A percentile compares a stretch with the other conserved stretches of the same genome.
Conservation (phyloP, 2,888 invertebrate species). For the Tethea ocularis region DNA sequence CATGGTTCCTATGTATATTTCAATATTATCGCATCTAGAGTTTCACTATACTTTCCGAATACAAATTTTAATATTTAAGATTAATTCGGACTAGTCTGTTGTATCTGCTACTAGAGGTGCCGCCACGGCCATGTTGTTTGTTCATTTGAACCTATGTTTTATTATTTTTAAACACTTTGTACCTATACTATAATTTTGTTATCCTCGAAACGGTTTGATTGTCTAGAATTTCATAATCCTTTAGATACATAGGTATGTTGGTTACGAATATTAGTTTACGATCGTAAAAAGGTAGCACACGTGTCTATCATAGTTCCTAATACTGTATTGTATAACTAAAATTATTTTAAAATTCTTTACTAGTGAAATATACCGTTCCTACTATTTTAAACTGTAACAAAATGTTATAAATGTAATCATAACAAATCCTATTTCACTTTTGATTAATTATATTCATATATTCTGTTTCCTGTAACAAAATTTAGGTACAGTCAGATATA, state of each 20-base stretch:
- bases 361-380: slow-evolving; percentile 83
- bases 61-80: slow-evolving; percentile 84
- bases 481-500: slow-evolving; percentile 41
- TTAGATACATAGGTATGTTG: slow-evolving; percentile 63
- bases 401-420: slow-evolving; percentile 63
- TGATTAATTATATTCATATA: slow-evolving; percentile 47
- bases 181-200: slow-evolving; percentile 67
- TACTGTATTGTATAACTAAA: slow-evolving; percentile 81
- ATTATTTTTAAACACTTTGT: slow-evolving; percentile 47
- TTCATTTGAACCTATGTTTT: slow-evolving; percentile 66
- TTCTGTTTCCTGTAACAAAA: slow-evolving; percentile 39
- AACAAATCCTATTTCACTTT: slow-evolving; percentile 51
- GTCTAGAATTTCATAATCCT: slow-evolving; percentile 54
- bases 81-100: slow-evolving; percentile 83
- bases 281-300: slow-evolving; percentile 76
- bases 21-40: slow-evolving; percentile 84
- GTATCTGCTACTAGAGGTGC: slow-evolving; percentile 77
- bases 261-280: slow-evolving; percentile 75
- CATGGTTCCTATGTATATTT: slow-evolving; percentile 85
- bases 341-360: slow-evolving; percentile 82
- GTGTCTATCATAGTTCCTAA: slow-evolving; percentile 83
- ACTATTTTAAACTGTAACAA: slow-evolving; percentile 78
- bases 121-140: slow-evolving; percentile 79
- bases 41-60: slow-evolving; percentile 84
- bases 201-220: slow-evolving; percentile 55